phyloP scores from a whole-genome alignment of 2,797 vertebrate genomes.

The Margarornis squamiger region DNA sequence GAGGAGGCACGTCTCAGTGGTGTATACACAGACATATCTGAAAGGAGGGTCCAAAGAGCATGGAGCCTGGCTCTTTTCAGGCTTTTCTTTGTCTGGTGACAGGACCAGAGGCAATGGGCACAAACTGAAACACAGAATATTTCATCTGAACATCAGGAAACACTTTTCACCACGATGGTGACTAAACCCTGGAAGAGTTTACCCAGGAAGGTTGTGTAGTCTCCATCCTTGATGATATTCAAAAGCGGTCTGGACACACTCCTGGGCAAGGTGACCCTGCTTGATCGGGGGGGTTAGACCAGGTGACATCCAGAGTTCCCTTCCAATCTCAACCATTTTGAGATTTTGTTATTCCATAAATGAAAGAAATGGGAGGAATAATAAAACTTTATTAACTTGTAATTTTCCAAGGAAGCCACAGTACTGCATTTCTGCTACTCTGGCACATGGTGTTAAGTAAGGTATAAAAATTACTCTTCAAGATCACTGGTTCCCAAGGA shows the following conservation, averaged over 20 bases:
- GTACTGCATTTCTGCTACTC: not conserved
- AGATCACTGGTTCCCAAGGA: not conserved
- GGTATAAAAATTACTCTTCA: not conserved
- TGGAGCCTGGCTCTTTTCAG: not conserved
- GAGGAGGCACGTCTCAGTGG: not conserved
- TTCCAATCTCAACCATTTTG: not conserved
- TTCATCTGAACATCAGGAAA: not conserved
- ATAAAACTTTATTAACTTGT: not conserved
- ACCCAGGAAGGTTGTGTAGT: not conserved
- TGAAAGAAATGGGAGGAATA: not conserved
- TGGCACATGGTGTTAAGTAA: not conserved
- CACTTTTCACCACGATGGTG: not conserved
- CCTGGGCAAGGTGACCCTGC: not conserved
- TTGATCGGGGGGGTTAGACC: accelerated
- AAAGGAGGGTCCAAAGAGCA: not conserved
- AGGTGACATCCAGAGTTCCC: not conserved
- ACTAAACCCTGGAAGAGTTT: not conserved
- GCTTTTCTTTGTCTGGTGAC: not conserved
- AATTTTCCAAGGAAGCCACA: not conserved
- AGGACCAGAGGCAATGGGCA: not conserved
- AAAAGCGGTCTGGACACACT: accelerated
- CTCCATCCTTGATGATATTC: accelerated
- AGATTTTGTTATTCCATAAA: not conserved
- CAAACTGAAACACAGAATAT: not conserved
- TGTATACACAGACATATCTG: accelerated